These are phyloP conservation scores for Apis dorsata DNA, from an alignment of 1,140 invertebrate species.

Conservation along the genomic window DNA sequence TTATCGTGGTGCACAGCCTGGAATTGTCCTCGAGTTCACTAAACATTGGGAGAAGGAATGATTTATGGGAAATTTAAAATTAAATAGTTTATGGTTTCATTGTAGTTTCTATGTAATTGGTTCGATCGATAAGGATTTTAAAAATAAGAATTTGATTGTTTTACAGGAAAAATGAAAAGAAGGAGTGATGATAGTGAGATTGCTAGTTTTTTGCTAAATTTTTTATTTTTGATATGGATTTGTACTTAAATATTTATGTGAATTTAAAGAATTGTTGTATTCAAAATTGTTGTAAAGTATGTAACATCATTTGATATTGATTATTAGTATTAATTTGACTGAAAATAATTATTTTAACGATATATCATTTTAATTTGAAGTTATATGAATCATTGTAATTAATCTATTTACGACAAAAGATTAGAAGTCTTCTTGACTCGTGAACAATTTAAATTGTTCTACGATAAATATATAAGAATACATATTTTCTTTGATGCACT, in stretches of 20 bases:
- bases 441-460: neutral
- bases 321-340: neutral
- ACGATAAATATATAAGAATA: neutral
- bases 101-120: too few relatives aligned
- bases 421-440: neutral
- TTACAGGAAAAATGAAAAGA: neutral
- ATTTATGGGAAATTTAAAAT: neutral
- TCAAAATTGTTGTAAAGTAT: neutral
- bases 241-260: neutral
- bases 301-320: neutral
- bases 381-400: neutral
- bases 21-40: neutral
- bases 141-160: neutral
- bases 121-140: neutral
- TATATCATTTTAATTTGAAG: neutral
- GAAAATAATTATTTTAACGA: too few relatives aligned
- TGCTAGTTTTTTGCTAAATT: neutral
- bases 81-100: neutral
- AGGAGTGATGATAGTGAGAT: neutral
- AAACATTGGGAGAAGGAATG: neutral
- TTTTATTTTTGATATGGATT: neutral
- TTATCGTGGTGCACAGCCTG: neutral
- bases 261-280: neutral
- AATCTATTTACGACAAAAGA: neutral
- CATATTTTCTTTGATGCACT: neutral